Evolutionary conservation across 1,140 invertebrate species (phyloP).

Genomic region (Bombus vancouverensis): DNA sequence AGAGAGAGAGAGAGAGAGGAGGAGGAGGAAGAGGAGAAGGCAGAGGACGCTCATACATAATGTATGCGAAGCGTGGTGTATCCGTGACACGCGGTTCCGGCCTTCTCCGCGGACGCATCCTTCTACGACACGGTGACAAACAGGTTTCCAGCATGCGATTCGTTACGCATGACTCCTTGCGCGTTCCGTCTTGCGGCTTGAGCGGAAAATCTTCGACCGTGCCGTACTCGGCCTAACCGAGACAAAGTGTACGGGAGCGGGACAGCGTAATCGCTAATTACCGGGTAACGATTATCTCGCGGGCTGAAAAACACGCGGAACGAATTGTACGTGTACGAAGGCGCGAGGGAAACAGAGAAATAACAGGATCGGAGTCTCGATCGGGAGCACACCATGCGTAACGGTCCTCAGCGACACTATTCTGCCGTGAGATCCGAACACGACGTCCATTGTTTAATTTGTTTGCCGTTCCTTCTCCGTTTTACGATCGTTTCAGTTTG

Average conservation of each 20-base stretch:
- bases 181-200: constrained; percentile 24
- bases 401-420: constrained; percentile 21
- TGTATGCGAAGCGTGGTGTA: constrained; percentile 55
- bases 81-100: constrained; percentile 70
- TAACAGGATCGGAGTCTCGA: constrained; percentile 52
- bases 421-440: constrained; percentile 17
- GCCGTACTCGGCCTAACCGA: background rate
- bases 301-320: constrained; percentile 24
- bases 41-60: constrained; percentile 55
- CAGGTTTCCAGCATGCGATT: constrained; percentile 67
- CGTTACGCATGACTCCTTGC: constrained; percentile 46
- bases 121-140: constrained; percentile 65
- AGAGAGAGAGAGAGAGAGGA: background rate
- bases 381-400: constrained; percentile 31
- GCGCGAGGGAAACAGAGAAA: background rate
- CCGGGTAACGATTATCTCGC: constrained; percentile 54
- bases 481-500: background rate
- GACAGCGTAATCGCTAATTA: constrained; percentile 67
- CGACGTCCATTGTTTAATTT: constrained; percentile 36
- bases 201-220: constrained; percentile 25
- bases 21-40: background rate
- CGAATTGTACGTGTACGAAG: constrained; percentile 23
- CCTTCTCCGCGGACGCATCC: constrained; percentile 28
- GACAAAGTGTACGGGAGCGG: background rate
- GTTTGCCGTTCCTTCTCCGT: background rate